A percentile compares a stretch with the other conserved stretches of the same genome.
These are phyloP conservation scores for Lates calcarifer DNA, from an alignment of 2,113 vertebrate genomes.

Conservation along the genomic window DNA sequence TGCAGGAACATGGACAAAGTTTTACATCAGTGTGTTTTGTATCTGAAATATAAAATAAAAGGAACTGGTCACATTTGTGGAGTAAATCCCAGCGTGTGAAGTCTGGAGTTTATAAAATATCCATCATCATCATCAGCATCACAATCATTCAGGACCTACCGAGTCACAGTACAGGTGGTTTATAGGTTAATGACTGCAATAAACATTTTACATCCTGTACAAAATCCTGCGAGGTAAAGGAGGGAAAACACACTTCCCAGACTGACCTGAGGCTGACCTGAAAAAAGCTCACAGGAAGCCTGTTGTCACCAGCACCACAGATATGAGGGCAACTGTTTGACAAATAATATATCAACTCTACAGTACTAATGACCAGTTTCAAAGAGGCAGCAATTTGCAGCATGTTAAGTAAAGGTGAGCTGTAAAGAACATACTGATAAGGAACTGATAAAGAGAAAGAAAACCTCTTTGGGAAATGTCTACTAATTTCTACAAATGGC, in stretches of 20 bases:
- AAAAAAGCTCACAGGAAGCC: constrained; percentile 19
- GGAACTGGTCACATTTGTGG: not conserved
- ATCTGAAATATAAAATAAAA: not conserved
- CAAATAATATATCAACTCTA: constrained; percentile 41
- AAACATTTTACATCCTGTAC: constrained; percentile 35
- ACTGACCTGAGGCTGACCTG: constrained; percentile 9
- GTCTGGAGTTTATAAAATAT: not conserved
- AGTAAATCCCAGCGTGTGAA: not conserved
- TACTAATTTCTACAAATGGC: not conserved
- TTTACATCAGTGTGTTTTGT: not conserved
- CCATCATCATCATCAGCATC: not conserved
- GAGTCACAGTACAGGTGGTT: not conserved
- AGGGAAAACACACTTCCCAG: constrained; percentile 19
- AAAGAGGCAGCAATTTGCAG: not conserved
- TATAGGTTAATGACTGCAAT: constrained; percentile 4
- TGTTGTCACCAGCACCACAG: constrained; percentile 62
- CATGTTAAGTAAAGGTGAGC: not conserved
- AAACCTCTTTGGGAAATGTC: not conserved
- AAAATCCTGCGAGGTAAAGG: constrained; percentile 10
- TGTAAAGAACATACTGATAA: not conserved
- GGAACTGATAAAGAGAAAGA: not conserved
- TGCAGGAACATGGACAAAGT: not conserved
- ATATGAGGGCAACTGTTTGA: constrained; percentile 66
- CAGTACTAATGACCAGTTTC: constrained; percentile 1
- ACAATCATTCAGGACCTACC: not conserved